These are phyloP conservation scores for Brachyhypopomus gauderio DNA, from an alignment of 2,113 vertebrate genomes.

Conservation along the genomic window DNA sequence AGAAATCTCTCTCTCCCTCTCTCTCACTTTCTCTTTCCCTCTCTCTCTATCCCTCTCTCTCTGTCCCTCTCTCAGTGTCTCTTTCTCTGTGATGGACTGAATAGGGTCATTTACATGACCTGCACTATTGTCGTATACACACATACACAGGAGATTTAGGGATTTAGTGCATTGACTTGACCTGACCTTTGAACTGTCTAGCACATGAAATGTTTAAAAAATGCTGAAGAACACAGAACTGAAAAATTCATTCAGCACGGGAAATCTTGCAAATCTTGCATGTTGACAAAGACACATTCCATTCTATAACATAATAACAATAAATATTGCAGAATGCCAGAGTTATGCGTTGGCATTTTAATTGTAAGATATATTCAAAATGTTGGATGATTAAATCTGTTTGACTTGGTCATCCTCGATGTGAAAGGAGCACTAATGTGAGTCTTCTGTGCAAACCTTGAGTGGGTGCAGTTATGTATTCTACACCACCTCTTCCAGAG, in stretches of 20 bases:
- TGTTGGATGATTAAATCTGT: neutral
- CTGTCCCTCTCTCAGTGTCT: neutral
- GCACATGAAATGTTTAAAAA: neutral
- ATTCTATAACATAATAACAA: neutral
- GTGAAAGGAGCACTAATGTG: too few relatives aligned
- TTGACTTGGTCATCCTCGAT: neutral
- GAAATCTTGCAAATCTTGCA: neutral
- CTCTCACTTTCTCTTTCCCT: neutral
- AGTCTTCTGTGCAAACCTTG: too few relatives aligned
- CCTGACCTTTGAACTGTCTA: slow-evolving; percentile 39
- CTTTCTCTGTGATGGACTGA: slow-evolving; percentile 26
- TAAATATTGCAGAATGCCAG: neutral
- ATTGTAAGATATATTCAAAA: neutral
- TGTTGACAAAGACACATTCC: neutral
- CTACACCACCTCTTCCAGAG: too few relatives aligned
- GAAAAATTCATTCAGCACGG: neutral
- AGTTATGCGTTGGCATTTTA: neutral
- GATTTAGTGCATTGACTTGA: slow-evolving; percentile 20
- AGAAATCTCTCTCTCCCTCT: neutral
- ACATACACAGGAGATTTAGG: neutral
- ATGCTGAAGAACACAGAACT: neutral
- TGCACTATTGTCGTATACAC: neutral
- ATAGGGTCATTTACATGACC: slow-evolving; percentile 27
- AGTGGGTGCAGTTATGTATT: too few relatives aligned
- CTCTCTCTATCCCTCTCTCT: neutral